phyloP scores from a whole-genome alignment of 2,888 invertebrate genomes.

The Glyphotaelius pellucidus region DNA sequence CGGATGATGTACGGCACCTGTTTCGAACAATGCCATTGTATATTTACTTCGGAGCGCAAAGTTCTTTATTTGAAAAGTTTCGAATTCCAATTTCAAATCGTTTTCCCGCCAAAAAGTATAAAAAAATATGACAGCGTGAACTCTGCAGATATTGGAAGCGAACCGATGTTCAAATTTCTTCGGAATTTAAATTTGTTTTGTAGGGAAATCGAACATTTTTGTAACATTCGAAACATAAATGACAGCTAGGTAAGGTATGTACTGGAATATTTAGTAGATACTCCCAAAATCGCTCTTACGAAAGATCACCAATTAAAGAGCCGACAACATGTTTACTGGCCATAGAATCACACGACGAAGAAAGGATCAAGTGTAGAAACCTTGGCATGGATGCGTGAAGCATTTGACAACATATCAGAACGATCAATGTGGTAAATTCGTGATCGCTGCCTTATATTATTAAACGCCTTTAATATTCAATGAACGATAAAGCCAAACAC shows the following conservation, averaged over 20 bases:
- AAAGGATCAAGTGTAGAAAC: no score
- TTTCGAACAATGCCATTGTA: constrained; percentile 49
- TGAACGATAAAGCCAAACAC: no score
- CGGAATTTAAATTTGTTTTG: constrained; percentile 7
- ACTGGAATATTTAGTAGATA: background rate
- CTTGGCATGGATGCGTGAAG: no score
- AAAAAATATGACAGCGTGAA: background rate
- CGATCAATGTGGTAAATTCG: no score
- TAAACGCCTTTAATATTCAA: no score
- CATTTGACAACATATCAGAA: no score
- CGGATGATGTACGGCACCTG: constrained; percentile 53
- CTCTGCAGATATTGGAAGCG: constrained; percentile 18
- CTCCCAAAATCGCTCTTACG: no score
- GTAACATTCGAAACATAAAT: background rate
- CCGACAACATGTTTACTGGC: no score
- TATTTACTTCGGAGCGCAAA: constrained; percentile 32
- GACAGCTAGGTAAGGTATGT: background rate
- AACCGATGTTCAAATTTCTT: background rate
- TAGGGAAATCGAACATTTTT: background rate
- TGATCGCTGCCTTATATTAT: no score
- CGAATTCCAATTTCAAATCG: constrained; percentile 53
- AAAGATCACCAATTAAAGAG: no score
- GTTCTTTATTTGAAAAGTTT: constrained; percentile 62
- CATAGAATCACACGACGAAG: no score
- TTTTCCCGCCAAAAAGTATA: constrained; percentile 49